These are phyloP conservation scores for Oreochromis spilurus DNA, from an alignment of 2,113 vertebrate genomes.

Conservation along the genomic window DNA sequence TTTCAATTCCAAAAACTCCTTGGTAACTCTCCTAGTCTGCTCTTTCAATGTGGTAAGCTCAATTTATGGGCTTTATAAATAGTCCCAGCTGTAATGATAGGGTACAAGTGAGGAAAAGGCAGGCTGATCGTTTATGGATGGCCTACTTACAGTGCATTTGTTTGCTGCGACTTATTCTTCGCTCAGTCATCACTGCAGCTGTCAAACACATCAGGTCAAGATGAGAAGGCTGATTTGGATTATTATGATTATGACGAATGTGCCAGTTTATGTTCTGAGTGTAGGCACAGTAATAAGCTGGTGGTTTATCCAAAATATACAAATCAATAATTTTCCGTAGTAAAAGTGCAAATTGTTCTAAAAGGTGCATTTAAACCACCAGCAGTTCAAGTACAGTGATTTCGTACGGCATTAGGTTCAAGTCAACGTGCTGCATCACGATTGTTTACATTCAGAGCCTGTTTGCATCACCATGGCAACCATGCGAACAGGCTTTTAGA, in stretches of 20 bases:
- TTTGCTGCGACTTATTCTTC: conserved; percentile 27
- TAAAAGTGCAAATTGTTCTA: conserved; percentile 4
- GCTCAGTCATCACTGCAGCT: neutral
- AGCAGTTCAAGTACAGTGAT: neutral
- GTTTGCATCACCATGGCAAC: neutral
- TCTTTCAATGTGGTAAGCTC: conserved; percentile 45
- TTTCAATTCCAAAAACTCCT: conserved; percentile 41
- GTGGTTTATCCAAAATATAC: conserved; percentile 1
- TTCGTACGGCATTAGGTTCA: neutral
- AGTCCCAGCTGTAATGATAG: conserved; percentile 70
- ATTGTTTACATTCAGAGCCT: neutral
- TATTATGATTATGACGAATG: neutral
- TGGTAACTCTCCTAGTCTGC: conserved; percentile 33
- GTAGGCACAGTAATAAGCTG: neutral
- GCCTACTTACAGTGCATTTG: conserved; percentile 45
- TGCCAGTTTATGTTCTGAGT: conserved; percentile 30
- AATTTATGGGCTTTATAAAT: conserved; percentile 74
- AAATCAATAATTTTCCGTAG: conserved; percentile 22
- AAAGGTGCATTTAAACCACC: neutral
- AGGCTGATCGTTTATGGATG: conserved; percentile 34
- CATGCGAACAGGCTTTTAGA: neutral
- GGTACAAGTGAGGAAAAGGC: conserved; percentile 55
- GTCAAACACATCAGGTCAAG: conserved; percentile 21
- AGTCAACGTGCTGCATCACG: neutral
- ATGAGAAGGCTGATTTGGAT: conserved; percentile 20